Evolutionary conservation across 2,113 vertebrate species (phyloP).

Genomic region (Cyphotilapia sp.): DNA sequence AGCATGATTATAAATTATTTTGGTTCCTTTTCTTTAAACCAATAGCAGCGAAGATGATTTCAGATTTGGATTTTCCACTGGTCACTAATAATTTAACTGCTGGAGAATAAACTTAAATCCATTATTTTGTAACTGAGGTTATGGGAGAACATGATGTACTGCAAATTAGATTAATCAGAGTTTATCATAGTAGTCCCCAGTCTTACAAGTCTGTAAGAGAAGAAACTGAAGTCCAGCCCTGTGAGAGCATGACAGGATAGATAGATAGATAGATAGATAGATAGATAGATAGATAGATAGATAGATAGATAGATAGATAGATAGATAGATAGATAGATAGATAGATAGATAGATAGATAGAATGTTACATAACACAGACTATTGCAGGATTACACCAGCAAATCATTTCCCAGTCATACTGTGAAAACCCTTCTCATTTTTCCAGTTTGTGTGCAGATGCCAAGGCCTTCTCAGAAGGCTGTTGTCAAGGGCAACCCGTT

Average conservation of each 20-base stretch:
- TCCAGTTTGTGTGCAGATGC: background rate
- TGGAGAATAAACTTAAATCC: background rate
- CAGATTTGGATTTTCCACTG: background rate
- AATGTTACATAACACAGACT: background rate
- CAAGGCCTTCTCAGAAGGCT: slow-evolving; percentile 22
- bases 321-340: background rate
- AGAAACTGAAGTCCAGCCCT: background rate
- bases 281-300: background rate
- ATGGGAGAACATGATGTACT: background rate
- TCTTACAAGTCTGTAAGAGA: background rate
- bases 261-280: background rate
- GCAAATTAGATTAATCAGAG: background rate
- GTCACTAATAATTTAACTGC: background rate
- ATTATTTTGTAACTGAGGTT: background rate
- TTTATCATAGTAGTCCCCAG: background rate
- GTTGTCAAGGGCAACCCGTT: slow-evolving; percentile 49
- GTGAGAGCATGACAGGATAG: background rate
- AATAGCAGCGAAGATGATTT: background rate
- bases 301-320: background rate
- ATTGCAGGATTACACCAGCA: background rate
- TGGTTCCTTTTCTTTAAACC: background rate
- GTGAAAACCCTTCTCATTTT: background rate
- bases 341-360: background rate
- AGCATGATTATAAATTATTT: background rate
- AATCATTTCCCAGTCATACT: background rate